Evolutionary conservation across 2,888 invertebrate genomes (phyloP).

Genomic region (Trissolcus japonicus): DNA sequence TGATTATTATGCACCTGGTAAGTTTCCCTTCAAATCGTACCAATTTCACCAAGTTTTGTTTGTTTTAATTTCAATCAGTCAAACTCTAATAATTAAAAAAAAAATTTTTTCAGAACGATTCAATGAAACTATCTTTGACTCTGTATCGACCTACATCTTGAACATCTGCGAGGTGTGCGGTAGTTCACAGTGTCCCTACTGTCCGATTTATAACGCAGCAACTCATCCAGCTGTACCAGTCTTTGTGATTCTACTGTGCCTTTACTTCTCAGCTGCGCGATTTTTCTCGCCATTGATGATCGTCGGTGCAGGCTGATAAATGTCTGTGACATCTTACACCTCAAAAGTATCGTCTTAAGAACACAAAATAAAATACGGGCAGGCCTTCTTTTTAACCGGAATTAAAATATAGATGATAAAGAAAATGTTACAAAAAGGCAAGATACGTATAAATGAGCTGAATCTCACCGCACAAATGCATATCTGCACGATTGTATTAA

Average conservation of each 20-base stretch:
- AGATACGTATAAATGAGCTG: not conserved
- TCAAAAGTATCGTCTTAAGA: not conserved
- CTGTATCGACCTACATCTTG: constrained; percentile 88
- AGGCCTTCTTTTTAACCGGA: not conserved
- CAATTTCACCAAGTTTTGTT: no score
- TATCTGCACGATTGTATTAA: not conserved
- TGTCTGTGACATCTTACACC: not conserved
- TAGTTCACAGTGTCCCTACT: constrained; percentile 95
- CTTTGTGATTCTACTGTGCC: constrained; percentile 58
- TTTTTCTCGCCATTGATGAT: constrained; percentile 57
- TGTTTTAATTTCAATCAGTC: no score
- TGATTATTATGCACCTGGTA: constrained; percentile 97
- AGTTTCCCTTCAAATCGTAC: constrained; percentile 34
- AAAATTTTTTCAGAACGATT: constrained; percentile 85
- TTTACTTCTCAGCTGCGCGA: constrained; percentile 37
- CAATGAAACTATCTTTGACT: constrained; percentile 94
- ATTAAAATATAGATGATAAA: not conserved
- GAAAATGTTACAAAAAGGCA: not conserved
- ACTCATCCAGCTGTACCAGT: constrained; percentile 68
- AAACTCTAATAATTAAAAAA: not conserved
- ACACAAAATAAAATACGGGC: not conserved
- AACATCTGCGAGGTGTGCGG: constrained; percentile 97
- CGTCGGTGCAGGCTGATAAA: constrained; percentile 21
- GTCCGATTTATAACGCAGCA: constrained; percentile 88
- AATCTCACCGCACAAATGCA: not conserved